Percentiles rank a stretch among this genome's conserved stretches.
Evolutionary conservation across 2,797 vertebrate species (phyloP).

Genomic region (Leptoclinus maculatus): DNA sequence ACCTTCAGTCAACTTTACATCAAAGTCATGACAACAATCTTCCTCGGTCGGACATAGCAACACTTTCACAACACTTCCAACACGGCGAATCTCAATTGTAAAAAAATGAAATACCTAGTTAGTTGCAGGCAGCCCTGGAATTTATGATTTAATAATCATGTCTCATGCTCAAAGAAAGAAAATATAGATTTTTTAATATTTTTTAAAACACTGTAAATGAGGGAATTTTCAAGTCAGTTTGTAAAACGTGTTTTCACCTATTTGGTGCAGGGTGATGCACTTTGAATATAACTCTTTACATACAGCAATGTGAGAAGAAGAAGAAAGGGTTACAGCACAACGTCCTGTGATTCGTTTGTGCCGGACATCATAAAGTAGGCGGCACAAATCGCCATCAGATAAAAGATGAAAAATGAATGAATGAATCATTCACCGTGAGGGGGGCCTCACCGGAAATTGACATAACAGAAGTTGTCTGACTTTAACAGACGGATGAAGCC

Average conservation of each 20-base stretch:
- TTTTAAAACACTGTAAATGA: no score
- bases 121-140: neutral
- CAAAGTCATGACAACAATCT: no score
- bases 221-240: neutral
- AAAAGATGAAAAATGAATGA: slow-evolving; percentile 31
- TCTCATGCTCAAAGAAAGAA: no score
- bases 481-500: neutral
- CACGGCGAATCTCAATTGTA: no score
- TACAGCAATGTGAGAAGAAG: neutral
- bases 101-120: no score
- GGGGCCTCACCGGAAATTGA: neutral
- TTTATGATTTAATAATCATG: neutral
- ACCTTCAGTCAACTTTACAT: no score
- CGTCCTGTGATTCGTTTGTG: neutral
- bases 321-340: neutral
- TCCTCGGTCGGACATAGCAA: no score
- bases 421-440: slow-evolving; percentile 18
- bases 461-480: neutral
- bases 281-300: neutral
- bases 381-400: slow-evolving; percentile 10
- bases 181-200: no score
- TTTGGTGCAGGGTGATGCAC: neutral
- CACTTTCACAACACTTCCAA: no score
- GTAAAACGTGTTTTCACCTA: neutral
- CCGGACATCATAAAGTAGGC: neutral